Evolutionary conservation across 2,113 vertebrate genomes (phyloP).

Genomic region (Fulmarus glacialis): DNA sequence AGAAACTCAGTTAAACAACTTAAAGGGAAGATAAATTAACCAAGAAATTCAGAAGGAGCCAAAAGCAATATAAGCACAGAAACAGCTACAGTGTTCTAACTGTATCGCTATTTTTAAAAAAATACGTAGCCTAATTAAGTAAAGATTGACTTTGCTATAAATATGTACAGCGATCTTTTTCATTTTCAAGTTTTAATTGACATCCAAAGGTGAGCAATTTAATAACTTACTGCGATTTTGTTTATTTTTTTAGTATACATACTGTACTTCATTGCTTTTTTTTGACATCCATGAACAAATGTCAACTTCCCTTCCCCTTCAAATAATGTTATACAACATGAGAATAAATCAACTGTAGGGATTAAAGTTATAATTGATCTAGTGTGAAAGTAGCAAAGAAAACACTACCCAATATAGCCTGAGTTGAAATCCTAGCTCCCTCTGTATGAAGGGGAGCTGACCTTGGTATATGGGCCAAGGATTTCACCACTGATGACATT

Average conservation of each 20-base stretch:
- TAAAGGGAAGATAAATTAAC: constrained; percentile 19
- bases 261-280: neutral
- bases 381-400: neutral
- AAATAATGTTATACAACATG: neutral
- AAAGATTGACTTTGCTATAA: neutral
- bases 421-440: neutral
- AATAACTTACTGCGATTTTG: neutral
- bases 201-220: neutral
- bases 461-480: neutral
- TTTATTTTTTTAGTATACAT: neutral
- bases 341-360: neutral
- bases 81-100: neutral
- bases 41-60: constrained; percentile 10
- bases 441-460: neutral
- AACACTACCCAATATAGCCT: neutral
- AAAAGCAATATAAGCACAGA: constrained; percentile 6
- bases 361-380: neutral
- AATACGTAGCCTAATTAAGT: neutral
- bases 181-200: neutral
- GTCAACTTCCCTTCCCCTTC: neutral
- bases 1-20: neutral
- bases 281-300: neutral
- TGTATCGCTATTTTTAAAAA: neutral
- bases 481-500: neutral
- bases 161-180: neutral